Evolutionary conservation across 2,113 vertebrate genomes (phyloP).

Genomic region (Mola mola): DNA sequence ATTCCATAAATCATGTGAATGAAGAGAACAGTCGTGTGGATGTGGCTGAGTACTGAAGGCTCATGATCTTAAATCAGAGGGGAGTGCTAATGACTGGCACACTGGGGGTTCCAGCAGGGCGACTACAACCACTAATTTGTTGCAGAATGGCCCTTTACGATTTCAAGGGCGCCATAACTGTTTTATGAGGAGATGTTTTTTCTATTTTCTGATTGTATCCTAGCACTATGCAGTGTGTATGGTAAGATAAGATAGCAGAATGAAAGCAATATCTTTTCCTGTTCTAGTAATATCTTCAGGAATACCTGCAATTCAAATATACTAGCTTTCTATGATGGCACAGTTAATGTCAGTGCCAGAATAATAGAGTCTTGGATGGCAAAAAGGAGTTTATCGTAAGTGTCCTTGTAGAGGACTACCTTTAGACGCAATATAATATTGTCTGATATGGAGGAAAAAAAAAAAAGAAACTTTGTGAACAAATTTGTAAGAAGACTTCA

Average conservation of each 20-base stretch:
- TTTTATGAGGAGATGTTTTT: slow-evolving; percentile 73
- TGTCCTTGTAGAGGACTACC: background rate
- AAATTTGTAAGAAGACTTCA: background rate
- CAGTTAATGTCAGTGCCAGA: slow-evolving; percentile 41
- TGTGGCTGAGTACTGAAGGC: slow-evolving; percentile 68
- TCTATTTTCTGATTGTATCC: slow-evolving; percentile 46
- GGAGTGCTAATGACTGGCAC: slow-evolving; percentile 60
- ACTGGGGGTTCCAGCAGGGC: slow-evolving; percentile 52
- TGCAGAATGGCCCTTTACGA: slow-evolving; percentile 70
- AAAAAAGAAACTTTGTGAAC: background rate
- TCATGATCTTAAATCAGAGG: slow-evolving; percentile 81
- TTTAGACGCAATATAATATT: slow-evolving; percentile 10
- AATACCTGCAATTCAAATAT: slow-evolving; percentile 61
- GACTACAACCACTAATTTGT: slow-evolving; percentile 76
- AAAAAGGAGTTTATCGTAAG: slow-evolving; percentile 18
- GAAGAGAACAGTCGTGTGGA: slow-evolving; percentile 77
- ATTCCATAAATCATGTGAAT: slow-evolving; percentile 82
- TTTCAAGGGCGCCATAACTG: slow-evolving; percentile 77
- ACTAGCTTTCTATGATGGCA: slow-evolving; percentile 46
- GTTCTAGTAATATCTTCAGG: slow-evolving; percentile 32
- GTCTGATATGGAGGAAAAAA: background rate
- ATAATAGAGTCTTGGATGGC: slow-evolving; percentile 34
- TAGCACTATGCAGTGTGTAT: slow-evolving; percentile 7
- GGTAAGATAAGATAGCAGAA: slow-evolving; percentile 35
- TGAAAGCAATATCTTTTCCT: slow-evolving; percentile 30